Percentiles rank a stretch among this genome's conserved stretches.
These are phyloP conservation scores for Cheilosia grossa DNA, from an alignment of 2,888 invertebrate species.

Conservation along the genomic window DNA sequence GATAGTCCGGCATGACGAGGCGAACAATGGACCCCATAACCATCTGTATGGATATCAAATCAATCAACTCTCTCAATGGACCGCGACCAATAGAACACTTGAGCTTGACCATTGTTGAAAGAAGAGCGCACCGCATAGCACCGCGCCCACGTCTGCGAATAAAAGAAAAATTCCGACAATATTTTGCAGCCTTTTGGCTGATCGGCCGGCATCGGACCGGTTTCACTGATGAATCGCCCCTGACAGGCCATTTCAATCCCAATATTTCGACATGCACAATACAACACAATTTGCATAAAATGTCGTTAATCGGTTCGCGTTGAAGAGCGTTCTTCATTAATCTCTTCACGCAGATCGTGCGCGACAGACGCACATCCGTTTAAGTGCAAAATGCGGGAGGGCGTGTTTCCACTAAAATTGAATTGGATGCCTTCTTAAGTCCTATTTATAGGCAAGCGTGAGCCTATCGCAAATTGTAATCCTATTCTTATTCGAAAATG, in stretches of 20 bases:
- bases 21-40: slow-evolving; percentile 48
- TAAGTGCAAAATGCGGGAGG: slow-evolving; percentile 61
- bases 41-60: slow-evolving; percentile 55
- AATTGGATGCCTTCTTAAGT: slow-evolving; percentile 60
- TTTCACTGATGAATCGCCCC: slow-evolving; percentile 23
- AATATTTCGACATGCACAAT: slow-evolving; percentile 67
- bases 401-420: slow-evolving; percentile 70
- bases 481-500: slow-evolving; percentile 67
- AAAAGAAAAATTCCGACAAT: not conserved
- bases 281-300: slow-evolving; percentile 70
- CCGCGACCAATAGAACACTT: slow-evolving; percentile 49
- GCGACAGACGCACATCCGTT: slow-evolving; percentile 10
- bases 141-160: not conserved
- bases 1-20: slow-evolving; percentile 60
- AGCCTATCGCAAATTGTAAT: slow-evolving; percentile 58
- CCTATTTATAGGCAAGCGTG: slow-evolving; percentile 67
- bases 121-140: slow-evolving; percentile 44
- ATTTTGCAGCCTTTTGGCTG: slow-evolving; percentile 24
- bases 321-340: slow-evolving; percentile 60
- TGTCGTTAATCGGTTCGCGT: slow-evolving; percentile 68
- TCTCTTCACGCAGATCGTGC: slow-evolving; percentile 40
- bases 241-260: slow-evolving; percentile 59
- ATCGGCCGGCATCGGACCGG: not conserved
- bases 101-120: slow-evolving; percentile 30
- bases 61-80: slow-evolving; percentile 61